A percentile compares a stretch with the other conserved stretches of the same genome.
phyloP scores from a whole-genome alignment of 1,140 invertebrate genomes.

The Zaprionus ornatus region DNA sequence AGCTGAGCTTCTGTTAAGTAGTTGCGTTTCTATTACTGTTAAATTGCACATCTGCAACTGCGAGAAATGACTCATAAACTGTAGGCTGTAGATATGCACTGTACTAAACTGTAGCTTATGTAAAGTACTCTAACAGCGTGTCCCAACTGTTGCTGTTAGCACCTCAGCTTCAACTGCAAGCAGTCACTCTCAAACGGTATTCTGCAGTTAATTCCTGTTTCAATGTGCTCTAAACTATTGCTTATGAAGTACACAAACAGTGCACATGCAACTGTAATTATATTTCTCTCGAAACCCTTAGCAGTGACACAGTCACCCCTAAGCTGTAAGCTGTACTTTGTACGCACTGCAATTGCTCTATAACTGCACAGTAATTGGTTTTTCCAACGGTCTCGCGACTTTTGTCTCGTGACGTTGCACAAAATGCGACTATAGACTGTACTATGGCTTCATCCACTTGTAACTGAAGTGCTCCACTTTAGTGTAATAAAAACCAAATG shows the following conservation, averaged over 20 bases:
- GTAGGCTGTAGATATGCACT: not conserved
- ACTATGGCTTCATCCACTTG: constrained; percentile 43
- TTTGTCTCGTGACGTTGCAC: not conserved
- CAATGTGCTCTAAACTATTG: not conserved
- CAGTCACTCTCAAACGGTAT: not conserved
- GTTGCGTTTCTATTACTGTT: not conserved
- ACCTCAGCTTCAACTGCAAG: not conserved
- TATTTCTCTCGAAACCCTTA: too few relatives aligned
- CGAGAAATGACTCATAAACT: not conserved
- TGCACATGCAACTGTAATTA: not conserved
- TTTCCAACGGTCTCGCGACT: constrained; percentile 11
- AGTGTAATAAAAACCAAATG: constrained; percentile 7
- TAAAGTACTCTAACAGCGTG: not conserved
- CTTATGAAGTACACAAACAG: not conserved
- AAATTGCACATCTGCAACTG: not conserved
- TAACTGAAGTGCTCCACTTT: constrained; percentile 40
- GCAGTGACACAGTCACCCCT: not conserved
- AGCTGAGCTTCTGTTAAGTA: not conserved
- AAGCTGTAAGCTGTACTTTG: not conserved
- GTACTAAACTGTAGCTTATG: not conserved
- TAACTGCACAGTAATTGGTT: constrained; percentile 5
- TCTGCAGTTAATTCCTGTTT: not conserved
- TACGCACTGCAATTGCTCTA: not conserved
- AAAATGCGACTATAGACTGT: not conserved
- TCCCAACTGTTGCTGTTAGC: not conserved